phyloP scores from a whole-genome alignment of 2,113 vertebrate species.

The Datnioides undecimradiatus region DNA sequence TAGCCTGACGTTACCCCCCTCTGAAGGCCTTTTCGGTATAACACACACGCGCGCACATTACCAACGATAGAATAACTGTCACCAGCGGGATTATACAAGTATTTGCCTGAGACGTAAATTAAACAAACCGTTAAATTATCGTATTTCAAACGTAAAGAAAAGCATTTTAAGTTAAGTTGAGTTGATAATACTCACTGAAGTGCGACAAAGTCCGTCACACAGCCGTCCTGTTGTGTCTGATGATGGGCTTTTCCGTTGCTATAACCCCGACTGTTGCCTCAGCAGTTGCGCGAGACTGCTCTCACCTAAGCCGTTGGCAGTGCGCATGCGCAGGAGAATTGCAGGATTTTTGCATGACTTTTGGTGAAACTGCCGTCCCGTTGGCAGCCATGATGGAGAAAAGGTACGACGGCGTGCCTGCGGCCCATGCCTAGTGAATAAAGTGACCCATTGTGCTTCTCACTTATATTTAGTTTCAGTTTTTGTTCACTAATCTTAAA shows the following conservation, averaged over 20 bases:
- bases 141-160: neutral
- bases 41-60: constrained; percentile 53
- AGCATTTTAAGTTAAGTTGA: constrained; percentile 5
- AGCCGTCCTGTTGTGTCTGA: constrained; percentile 52
- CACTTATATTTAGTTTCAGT: neutral
- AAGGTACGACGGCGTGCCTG: neutral
- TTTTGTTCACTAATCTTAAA: neutral
- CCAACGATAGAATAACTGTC: constrained; percentile 31
- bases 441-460: too few species aligned
- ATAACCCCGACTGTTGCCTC: constrained; percentile 35
- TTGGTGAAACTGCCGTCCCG: constrained; percentile 16
- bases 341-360: neutral
- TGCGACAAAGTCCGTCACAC: constrained; percentile 14
- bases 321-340: constrained; percentile 48
- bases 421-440: constrained; percentile 2
- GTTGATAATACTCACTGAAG: constrained; percentile 58
- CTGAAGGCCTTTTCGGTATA: constrained; percentile 72
- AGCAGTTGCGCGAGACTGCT: constrained; percentile 48
- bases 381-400: constrained; percentile 48
- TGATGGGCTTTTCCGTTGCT: constrained; percentile 68
- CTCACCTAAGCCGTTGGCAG: constrained; percentile 29
- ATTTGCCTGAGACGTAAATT: constrained; percentile 12
- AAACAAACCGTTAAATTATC: neutral
- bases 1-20: constrained; percentile 60
- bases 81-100: constrained; percentile 19